Percentiles rank a stretch among this genome's conserved stretches.
These are phyloP conservation scores for Monarcha castaneiventris DNA, from an alignment of 2,113 vertebrate genomes.

Conservation along the genomic window DNA sequence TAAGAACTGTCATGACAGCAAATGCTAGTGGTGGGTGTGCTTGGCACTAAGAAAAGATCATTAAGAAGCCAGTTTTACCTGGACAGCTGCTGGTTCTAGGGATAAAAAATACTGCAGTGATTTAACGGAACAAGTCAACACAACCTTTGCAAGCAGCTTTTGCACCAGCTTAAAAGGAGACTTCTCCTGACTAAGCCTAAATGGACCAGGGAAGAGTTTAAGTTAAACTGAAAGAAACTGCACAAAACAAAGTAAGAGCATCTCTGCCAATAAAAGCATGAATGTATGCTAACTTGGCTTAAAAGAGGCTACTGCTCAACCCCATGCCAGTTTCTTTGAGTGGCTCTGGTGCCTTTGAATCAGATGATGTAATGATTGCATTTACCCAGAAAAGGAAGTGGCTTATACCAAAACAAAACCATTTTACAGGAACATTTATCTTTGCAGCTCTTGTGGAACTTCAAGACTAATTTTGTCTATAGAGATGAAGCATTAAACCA, in stretches of 20 bases:
- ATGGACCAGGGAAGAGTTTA: background rate
- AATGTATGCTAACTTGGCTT: background rate
- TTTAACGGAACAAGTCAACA: background rate
- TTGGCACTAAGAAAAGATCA: background rate
- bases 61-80: background rate
- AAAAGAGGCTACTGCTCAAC: background rate
- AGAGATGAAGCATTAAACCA: background rate
- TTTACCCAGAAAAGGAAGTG: background rate
- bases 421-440: background rate
- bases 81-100: background rate
- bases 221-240: background rate
- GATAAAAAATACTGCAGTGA: background rate
- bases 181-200: background rate
- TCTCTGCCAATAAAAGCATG: background rate
- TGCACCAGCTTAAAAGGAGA: background rate
- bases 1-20: background rate
- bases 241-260: background rate
- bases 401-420: background rate
- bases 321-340: background rate
- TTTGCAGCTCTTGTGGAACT: background rate
- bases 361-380: background rate
- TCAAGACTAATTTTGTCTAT: background rate
- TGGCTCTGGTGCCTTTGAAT: background rate
- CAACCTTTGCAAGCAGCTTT: background rate
- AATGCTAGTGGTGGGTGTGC: background rate